Conservation (phyloP, 2,797 vertebrate genomes). For the Eurystomus glaucurus region DNA sequence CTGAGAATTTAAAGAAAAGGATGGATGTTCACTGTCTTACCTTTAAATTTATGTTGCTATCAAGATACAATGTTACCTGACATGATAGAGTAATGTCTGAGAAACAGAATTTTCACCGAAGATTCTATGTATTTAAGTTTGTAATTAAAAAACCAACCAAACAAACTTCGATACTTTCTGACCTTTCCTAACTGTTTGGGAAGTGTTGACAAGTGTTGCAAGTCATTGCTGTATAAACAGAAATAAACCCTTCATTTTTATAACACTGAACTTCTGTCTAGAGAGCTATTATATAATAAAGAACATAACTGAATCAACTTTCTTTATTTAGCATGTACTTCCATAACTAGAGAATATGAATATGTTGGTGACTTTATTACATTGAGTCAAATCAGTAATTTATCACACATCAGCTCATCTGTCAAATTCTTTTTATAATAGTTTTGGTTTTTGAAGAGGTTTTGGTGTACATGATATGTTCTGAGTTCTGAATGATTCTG, state of each 20-base stretch:
- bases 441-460: not conserved
- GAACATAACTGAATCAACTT: not conserved
- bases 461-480: not conserved
- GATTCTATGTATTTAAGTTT: not conserved
- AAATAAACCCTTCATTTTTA: not conserved
- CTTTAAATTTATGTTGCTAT: not conserved
- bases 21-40: not conserved
- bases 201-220: not conserved
- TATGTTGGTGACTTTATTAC: not conserved
- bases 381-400: not conserved
- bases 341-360: not conserved
- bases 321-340: not conserved
- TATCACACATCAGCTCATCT: not conserved
- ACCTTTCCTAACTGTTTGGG: not conserved
- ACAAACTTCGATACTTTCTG: not conserved
- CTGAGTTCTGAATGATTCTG: not conserved
- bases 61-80: accelerated
- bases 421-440: not conserved
- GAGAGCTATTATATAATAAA: not conserved
- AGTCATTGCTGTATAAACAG: not conserved
- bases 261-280: not conserved
- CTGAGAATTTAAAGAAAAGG: not conserved
- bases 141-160: not conserved
- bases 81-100: not conserved
- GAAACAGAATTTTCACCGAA: not conserved